phyloP scores from a whole-genome alignment of 2,113 vertebrate species.

The Nettapus auritus region DNA sequence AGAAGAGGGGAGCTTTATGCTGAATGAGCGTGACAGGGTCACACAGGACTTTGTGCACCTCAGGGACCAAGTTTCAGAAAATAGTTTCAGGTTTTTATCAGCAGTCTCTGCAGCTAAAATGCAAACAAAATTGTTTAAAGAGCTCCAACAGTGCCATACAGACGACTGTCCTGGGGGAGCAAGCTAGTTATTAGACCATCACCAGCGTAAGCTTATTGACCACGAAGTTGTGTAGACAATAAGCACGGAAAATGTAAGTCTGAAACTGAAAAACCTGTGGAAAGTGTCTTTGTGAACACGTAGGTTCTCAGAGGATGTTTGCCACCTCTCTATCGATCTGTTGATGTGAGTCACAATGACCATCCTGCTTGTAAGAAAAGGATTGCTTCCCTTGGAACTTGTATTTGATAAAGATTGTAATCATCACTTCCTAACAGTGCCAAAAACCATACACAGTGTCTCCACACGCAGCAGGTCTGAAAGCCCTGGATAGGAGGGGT shows the following conservation, averaged over 20 bases:
- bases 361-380: not conserved
- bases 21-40: not conserved
- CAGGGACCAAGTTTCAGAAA: conserved; percentile 12
- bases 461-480: rapidly evolving
- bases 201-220: conserved; percentile 19
- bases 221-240: conserved; percentile 15
- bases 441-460: not conserved
- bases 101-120: not conserved
- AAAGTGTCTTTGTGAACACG: not conserved
- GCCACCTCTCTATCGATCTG: conserved; percentile 47
- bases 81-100: conserved; percentile 6
- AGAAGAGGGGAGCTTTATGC: not conserved
- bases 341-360: not conserved
- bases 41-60: not conserved
- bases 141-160: not conserved
- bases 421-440: not conserved
- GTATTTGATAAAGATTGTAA: not conserved
- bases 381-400: not conserved
- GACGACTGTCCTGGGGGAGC: not conserved
- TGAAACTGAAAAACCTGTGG: conserved; percentile 10
- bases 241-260: not conserved
- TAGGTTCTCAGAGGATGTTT: not conserved
- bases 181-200: not conserved
- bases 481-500: not conserved
- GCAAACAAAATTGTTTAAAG: conserved; percentile 15